phyloP scores from a whole-genome alignment of 2,888 invertebrate species.

The Papilio demoleus region DNA sequence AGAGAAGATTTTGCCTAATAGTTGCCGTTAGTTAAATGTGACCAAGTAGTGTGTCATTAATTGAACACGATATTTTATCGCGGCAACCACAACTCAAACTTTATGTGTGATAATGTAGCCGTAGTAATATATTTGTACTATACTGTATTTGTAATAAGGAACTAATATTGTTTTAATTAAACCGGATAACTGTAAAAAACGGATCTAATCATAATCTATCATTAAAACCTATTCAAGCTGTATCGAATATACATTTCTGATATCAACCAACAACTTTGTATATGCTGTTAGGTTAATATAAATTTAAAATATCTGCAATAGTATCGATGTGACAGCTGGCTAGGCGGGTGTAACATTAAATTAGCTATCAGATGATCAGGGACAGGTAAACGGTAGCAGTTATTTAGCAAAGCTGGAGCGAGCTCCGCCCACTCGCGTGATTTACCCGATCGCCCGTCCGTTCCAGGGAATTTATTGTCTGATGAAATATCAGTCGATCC shows the following conservation, averaged over 20 bases:
- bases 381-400: constrained; percentile 81
- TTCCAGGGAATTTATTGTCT: constrained; percentile 66
- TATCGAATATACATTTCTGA: constrained; percentile 1
- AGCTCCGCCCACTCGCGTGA: constrained; percentile 74
- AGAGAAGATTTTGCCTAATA: too few species aligned
- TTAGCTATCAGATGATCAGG: constrained; percentile 81
- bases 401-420: constrained; percentile 69
- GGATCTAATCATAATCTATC: background rate
- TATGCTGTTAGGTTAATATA: constrained; percentile 1
- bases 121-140: too few species aligned
- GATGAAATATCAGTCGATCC: constrained; percentile 74
- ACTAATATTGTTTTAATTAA: background rate
- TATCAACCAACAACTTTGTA: background rate
- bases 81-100: too few species aligned
- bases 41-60: too few species aligned
- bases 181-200: background rate
- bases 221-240: constrained; percentile 4
- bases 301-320: constrained; percentile 43
- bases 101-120: too few species aligned
- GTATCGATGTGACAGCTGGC: constrained; percentile 43
- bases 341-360: constrained; percentile 70
- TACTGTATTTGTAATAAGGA: too few species aligned
- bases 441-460: constrained; percentile 67
- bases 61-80: too few species aligned
- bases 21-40: too few species aligned